A percentile compares a stretch with the other conserved stretches of the same genome.
phyloP scores from a whole-genome alignment of 1,140 invertebrate species.

The Drosophila paulistorum region DNA sequence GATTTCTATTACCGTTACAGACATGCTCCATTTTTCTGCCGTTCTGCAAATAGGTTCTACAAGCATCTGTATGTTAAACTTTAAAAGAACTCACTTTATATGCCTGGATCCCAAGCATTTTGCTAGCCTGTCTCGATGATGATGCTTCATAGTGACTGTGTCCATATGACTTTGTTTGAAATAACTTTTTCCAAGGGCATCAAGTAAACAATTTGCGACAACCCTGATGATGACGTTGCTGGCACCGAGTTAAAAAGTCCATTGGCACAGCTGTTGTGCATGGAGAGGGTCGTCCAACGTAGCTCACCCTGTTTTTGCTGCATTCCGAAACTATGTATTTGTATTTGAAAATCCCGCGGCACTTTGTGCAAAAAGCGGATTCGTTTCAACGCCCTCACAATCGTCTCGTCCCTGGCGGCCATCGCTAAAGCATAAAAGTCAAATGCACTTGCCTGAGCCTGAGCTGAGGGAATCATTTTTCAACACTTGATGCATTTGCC shows the following conservation, averaged over 20 bases:
- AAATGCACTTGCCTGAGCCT: slow-evolving; percentile 67
- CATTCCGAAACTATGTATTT: slow-evolving; percentile 65
- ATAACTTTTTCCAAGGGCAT: slow-evolving; percentile 70
- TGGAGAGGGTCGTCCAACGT: slow-evolving; percentile 46
- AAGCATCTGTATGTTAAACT: slow-evolving; percentile 62
- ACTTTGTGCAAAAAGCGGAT: slow-evolving; percentile 74
- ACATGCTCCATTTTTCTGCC: neutral
- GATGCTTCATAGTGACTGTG: slow-evolving; percentile 44
- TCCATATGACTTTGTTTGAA: slow-evolving; percentile 80
- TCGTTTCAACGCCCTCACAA: slow-evolving; percentile 71
- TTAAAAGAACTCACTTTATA: slow-evolving; percentile 76
- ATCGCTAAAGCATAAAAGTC: slow-evolving; percentile 72
- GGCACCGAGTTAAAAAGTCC: neutral
- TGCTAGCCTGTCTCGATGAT: slow-evolving; percentile 26
- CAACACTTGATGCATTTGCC: slow-evolving; percentile 74
- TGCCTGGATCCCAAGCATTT: slow-evolving; percentile 48
- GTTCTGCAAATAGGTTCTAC: neutral
- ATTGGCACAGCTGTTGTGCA: slow-evolving; percentile 31
- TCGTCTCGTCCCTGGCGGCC: slow-evolving; percentile 44
- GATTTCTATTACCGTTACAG: neutral
- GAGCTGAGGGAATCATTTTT: slow-evolving; percentile 74
- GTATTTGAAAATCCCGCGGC: slow-evolving; percentile 69
- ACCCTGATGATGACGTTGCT: slow-evolving; percentile 76
- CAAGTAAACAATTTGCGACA: slow-evolving; percentile 80
- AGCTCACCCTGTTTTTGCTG: slow-evolving; percentile 49